Conservation (phyloP, 2,888 invertebrate species). For the Crepidodera aurea region DNA sequence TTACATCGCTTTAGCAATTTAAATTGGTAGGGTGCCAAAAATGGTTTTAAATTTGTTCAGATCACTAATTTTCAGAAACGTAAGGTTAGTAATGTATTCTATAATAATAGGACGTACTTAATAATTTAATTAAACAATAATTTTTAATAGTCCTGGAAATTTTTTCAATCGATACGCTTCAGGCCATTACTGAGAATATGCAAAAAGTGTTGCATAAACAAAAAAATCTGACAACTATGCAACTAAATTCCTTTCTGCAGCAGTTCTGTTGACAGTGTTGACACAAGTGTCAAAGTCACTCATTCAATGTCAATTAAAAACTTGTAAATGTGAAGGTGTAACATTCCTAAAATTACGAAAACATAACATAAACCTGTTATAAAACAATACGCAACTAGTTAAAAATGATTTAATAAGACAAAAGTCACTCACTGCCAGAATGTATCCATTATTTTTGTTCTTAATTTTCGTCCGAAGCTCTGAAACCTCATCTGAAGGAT, state of each 20-base stretch:
- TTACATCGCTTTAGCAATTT: too few relatives aligned
- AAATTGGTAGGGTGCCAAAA: background rate
- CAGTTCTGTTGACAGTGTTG: background rate
- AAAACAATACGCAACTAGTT: background rate
- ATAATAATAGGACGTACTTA: background rate
- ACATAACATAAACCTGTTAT: background rate
- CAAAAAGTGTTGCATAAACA: too few relatives aligned
- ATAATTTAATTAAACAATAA: too few relatives aligned
- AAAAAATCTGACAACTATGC: too few relatives aligned
- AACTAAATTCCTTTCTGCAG: too few relatives aligned
- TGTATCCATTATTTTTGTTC: conserved; percentile 33
- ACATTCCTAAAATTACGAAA: conserved; percentile 4
- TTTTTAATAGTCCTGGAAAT: too few relatives aligned
- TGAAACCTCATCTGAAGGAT: conserved; percentile 63
- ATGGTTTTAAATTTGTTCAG: background rate
- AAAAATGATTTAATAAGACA: conserved; percentile 14
- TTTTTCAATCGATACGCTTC: too few relatives aligned
- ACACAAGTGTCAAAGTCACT: too few relatives aligned
- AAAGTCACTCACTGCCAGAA: background rate
- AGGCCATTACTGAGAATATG: too few relatives aligned
- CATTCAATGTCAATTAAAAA: background rate
- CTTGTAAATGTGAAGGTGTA: background rate
- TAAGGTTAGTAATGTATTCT: background rate
- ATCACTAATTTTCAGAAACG: background rate
- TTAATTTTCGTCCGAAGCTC: conserved; percentile 27